Evolutionary conservation across 2,113 vertebrate genomes (phyloP), one percentile per base, ranked within the genome.

Genomic region (Neopipo cinnamomea): DNA sequence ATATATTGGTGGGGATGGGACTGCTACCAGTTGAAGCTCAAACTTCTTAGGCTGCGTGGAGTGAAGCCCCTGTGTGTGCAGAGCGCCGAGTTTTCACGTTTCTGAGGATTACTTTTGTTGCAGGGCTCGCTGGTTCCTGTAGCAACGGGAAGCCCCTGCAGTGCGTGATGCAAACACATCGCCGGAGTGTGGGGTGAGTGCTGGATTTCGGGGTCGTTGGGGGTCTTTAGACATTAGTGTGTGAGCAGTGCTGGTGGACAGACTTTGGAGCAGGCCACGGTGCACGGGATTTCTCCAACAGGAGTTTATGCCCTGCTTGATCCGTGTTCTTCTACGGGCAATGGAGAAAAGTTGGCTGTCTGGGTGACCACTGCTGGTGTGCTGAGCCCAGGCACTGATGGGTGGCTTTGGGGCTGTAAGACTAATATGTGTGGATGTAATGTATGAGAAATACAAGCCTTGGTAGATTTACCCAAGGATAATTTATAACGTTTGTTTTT

Each of bases 51-150:
- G 0, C 3, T 37, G 20, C 1, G 2, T 3, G 11, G 3, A 6
- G 3, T 8, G 10, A 9, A 10, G 1, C 0, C 0, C 4, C 2
- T 3, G 3, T 23, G 19, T 0, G 0, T 31, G 11, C 0, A 7
- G n/a, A 17, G 8, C 9, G 37, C 20, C 21, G 28, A 16, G 3
- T 1, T 14, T 20, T 2, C 1, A 0, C 0, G 0, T 20, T 31
- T 63, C 3, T 6, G 6, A 46, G 2, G 17, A 2, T 11, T 8
- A 0, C 1, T 33, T 19, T 21, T 42, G 8, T 27, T 49, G 10
- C 8, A 59, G 25, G 24, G 0, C 11, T 20, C 23, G 22, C 5
- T 37, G 20, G 5, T 63, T 8, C 30, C 19, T 20, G 23, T 3
- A 9, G 28, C 8, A 15, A 4, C 3, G 14, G 4, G 12, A 41